Evolutionary conservation across 2,113 vertebrate species (phyloP).

Genomic region (Eclectus roratus): DNA sequence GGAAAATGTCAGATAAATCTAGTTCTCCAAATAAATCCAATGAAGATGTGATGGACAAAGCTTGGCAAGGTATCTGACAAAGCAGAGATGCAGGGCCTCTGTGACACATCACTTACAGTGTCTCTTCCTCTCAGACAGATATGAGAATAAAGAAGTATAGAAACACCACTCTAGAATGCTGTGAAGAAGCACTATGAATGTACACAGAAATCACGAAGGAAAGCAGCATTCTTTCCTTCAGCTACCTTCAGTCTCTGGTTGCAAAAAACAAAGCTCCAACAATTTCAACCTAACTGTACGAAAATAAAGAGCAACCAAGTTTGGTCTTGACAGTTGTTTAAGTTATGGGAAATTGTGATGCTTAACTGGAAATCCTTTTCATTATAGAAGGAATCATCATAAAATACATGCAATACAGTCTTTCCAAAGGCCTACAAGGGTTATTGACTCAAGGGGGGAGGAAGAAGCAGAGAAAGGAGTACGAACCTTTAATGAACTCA

Average conservation of each 20-base stretch:
- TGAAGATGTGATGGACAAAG: neutral
- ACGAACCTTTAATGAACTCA: slow-evolving; percentile 88
- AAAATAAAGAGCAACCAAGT: neutral
- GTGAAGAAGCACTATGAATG: rapidly evolving
- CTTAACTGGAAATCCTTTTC: neutral
- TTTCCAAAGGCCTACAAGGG: neutral
- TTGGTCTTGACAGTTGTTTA: too few species aligned
- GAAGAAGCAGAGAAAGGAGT: neutral
- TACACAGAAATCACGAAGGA: rapidly evolving
- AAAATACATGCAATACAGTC: rapidly evolving
- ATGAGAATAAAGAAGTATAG: rapidly evolving
- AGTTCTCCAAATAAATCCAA: neutral
- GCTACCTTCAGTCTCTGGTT: neutral
- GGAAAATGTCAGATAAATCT: neutral
- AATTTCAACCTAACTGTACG: rapidly evolving
- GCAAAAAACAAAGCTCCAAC: neutral
- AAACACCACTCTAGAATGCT: neutral
- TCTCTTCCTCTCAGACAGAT: neutral
- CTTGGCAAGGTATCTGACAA: neutral
- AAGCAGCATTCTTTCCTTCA: neutral
- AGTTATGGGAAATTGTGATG: neutral
- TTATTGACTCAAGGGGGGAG: too few species aligned
- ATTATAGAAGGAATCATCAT: neutral
- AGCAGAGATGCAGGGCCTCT: neutral
- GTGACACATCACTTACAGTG: neutral